phyloP scores from a whole-genome alignment of 2,888 invertebrate species.

The Apamea sordens region DNA sequence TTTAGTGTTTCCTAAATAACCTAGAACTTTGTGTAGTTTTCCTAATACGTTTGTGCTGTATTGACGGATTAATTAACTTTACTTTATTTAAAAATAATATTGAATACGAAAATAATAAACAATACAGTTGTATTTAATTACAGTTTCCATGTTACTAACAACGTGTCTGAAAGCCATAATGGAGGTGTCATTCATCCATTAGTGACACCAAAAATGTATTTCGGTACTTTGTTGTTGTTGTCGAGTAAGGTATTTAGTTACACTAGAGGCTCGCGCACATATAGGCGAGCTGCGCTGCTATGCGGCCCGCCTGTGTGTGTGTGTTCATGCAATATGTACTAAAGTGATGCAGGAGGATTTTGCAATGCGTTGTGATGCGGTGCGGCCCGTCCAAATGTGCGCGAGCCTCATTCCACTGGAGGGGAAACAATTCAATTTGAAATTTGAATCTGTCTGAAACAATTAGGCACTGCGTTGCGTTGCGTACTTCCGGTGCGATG shows the following conservation, averaged over 20 bases:
- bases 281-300: not conserved
- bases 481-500: no score
- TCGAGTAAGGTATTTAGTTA: constrained; percentile 23
- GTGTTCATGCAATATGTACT: not conserved
- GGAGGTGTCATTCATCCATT: constrained; percentile 24
- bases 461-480: not conserved
- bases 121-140: not conserved
- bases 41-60: not conserved
- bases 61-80: not conserved
- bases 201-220: constrained; percentile 10
- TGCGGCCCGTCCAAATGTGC: not conserved
- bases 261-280: not conserved
- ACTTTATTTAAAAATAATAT: not conserved
- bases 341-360: not conserved
- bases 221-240: constrained; percentile 1
- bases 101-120: not conserved
- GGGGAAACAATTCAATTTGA: not conserved
- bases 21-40: no score
- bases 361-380: not conserved
- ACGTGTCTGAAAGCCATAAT: not conserved
- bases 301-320: not conserved
- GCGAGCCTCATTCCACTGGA: not conserved
- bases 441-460: not conserved
- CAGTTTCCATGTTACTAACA: not conserved
- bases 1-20: no score